A percentile compares a stretch with the other conserved stretches of the same genome.
Conservation (phyloP, 2,888 invertebrate species). For the Andricus curvator region DNA sequence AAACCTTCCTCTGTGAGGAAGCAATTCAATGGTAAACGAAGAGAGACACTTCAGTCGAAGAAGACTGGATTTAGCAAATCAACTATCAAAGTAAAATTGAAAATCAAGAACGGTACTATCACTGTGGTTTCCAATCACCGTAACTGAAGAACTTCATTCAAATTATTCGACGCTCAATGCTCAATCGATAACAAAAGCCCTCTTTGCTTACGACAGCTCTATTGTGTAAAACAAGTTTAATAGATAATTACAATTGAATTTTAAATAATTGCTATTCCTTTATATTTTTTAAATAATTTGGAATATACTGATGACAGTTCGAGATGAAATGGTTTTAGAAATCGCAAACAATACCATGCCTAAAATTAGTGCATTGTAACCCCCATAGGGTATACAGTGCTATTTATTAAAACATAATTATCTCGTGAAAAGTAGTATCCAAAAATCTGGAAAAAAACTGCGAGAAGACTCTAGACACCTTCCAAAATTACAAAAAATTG, state of each 20-base stretch:
- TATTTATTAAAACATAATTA: no score
- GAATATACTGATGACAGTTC: not conserved
- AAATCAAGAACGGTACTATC: not conserved
- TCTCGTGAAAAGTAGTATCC: no score
- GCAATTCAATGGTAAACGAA: not conserved
- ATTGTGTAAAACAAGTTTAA: not conserved
- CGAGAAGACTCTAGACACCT: no score
- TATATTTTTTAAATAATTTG: not conserved
- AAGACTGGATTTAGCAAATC: not conserved
- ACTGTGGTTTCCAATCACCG: not conserved
- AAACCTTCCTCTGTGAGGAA: no score
- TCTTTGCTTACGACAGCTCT: not conserved
- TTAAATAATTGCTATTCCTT: not conserved
- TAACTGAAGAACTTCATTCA: not conserved
- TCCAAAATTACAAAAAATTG: no score
- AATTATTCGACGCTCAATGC: not conserved
- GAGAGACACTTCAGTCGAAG: not conserved
- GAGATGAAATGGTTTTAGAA: no score
- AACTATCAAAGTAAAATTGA: slow-evolving; percentile 4
- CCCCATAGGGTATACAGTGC: no score
- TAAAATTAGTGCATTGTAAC: no score
- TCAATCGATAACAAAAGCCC: not conserved
- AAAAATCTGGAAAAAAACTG: no score
- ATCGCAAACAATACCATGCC: no score
- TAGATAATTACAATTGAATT: not conserved